Evolutionary conservation across 2,888 invertebrate genomes (phyloP).

Genomic region (Prosopocoilus inquinatus): DNA sequence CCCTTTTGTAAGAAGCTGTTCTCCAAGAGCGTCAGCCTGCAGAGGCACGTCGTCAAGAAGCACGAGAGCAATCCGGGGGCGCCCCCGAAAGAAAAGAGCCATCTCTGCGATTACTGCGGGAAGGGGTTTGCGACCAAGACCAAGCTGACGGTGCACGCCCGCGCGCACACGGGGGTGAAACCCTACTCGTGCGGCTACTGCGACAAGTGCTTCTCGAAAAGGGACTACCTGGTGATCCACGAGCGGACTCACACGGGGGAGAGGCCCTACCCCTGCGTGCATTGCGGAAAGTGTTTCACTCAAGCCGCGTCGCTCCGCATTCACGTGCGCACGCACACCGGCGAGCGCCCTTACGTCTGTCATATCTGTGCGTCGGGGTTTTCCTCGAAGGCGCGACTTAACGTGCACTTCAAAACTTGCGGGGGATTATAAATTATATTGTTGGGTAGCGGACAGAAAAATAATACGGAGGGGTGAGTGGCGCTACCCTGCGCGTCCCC

Average conservation of each 20-base stretch:
- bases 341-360: slow-evolving; percentile 34
- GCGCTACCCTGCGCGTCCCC: no score
- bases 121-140: slow-evolving; percentile 31
- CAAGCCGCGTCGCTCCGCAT: slow-evolving; percentile 30
- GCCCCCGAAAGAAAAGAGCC: slow-evolving; percentile 32
- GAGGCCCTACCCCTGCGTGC: slow-evolving; percentile 34
- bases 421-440: slow-evolving; percentile 30
- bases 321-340: slow-evolving; percentile 32
- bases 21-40: slow-evolving; percentile 42
- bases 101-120: slow-evolving; percentile 45
- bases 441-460: no score
- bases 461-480: no score
- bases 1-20: slow-evolving; percentile 38
- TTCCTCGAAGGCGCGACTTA: slow-evolving; percentile 36
- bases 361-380: slow-evolving; percentile 32
- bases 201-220: slow-evolving; percentile 35
- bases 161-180: slow-evolving; percentile 35
- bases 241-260: slow-evolving; percentile 37
- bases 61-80: slow-evolving; percentile 33
- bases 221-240: slow-evolving; percentile 34
- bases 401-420: slow-evolving; percentile 59
- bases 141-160: slow-evolving; percentile 37
- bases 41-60: slow-evolving; percentile 50
- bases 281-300: slow-evolving; percentile 35
- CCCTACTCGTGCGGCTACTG: slow-evolving; percentile 37